phyloP scores from a whole-genome alignment of 2,888 invertebrate species.

The Toxonevra muliebris region DNA sequence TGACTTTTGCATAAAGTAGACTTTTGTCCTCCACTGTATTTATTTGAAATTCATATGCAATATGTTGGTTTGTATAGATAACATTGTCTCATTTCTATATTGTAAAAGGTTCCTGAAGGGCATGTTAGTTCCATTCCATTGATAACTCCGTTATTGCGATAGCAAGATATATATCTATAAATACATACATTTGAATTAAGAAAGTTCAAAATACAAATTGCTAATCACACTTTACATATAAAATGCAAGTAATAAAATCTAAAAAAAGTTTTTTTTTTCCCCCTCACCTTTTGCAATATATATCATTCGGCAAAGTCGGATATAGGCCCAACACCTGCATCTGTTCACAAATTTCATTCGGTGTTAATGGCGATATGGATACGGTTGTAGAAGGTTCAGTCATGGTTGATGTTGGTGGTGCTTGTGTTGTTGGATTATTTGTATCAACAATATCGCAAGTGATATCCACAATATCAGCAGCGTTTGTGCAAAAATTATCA shows the following conservation, averaged over 20 bases:
- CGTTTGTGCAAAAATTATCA: slow-evolving; percentile 50
- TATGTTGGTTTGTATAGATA: slow-evolving; percentile 44
- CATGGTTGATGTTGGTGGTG: slow-evolving; percentile 8
- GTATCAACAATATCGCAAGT: slow-evolving; percentile 53
- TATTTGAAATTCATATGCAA: slow-evolving; percentile 40
- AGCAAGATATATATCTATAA: slow-evolving; percentile 56
- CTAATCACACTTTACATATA: neutral
- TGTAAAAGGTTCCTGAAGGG: slow-evolving; percentile 44
- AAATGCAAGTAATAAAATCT: too few relatives aligned
- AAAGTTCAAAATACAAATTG: too few relatives aligned
- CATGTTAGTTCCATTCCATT: slow-evolving; percentile 48
- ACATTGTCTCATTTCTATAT: slow-evolving; percentile 45
- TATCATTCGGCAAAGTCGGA: slow-evolving; percentile 51
- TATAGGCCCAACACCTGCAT: slow-evolving; percentile 48
- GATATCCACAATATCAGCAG: slow-evolving; percentile 24
- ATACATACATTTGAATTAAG: neutral
- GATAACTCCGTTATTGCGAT: slow-evolving; percentile 40
- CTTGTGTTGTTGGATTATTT: slow-evolving; percentile 18
- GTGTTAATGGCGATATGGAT: slow-evolving; percentile 36
- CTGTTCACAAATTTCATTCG: slow-evolving; percentile 47
- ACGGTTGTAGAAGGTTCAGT: slow-evolving; percentile 16
- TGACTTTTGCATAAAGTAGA: too few relatives aligned
- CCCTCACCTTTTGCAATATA: slow-evolving; percentile 51
- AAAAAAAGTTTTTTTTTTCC: too few relatives aligned
- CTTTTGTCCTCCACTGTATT: too few relatives aligned